phyloP scores from a whole-genome alignment of 2,113 vertebrate genomes.

The Donacobius atricapilla region DNA sequence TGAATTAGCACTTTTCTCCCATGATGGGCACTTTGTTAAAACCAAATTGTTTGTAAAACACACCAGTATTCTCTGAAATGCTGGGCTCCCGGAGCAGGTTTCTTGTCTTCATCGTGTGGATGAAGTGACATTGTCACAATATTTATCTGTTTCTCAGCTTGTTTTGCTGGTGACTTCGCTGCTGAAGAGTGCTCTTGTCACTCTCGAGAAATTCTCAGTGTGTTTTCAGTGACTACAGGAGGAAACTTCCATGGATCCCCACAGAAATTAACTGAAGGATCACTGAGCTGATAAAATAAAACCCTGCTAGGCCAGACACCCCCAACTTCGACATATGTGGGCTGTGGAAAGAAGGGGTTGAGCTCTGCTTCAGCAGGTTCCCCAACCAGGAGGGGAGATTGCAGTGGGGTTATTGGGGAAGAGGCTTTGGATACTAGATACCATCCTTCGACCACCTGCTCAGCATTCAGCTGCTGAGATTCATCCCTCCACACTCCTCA shows the following conservation, averaged over 20 bases:
- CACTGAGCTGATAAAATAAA: not conserved
- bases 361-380: not conserved
- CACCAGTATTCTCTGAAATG: not conserved
- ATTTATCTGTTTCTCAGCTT: not conserved
- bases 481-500: not conserved
- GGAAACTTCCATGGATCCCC: not conserved
- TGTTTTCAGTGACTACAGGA: not conserved
- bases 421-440: not conserved
- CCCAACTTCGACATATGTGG: accelerated
- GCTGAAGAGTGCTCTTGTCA: not conserved
- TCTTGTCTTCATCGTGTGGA: not conserved
- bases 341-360: not conserved
- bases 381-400: not conserved
- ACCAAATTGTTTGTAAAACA: not conserved
- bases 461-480: not conserved
- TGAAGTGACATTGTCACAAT: not conserved
- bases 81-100: not conserved
- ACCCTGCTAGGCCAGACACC: not conserved
- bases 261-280: not conserved
- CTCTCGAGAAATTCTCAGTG: not conserved
- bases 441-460: no score
- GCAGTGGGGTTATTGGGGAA: not conserved
- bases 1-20: not conserved
- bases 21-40: not conserved
- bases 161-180: not conserved